Evolutionary conservation across 2,797 vertebrate species (phyloP).

Genomic region (Cygnus olor): DNA sequence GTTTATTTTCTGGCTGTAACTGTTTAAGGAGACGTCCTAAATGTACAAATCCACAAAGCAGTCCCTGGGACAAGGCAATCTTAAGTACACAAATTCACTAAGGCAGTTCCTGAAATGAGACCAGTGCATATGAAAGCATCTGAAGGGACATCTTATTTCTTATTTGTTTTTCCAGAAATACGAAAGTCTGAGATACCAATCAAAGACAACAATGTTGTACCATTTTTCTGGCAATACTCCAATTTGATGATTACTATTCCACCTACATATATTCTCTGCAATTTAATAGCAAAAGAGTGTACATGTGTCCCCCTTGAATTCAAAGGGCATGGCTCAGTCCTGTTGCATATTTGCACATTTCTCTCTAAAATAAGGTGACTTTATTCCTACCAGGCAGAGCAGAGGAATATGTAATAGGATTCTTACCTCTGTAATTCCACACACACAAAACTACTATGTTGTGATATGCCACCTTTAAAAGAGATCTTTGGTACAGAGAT

Average conservation of each 20-base stretch:
- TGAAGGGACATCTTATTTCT: neutral
- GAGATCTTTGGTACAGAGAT: neutral
- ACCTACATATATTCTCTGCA: neutral
- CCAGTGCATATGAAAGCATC: neutral
- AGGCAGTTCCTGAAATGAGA: neutral
- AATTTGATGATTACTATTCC: conserved; percentile 33
- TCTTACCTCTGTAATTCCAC: neutral
- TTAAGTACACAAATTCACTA: neutral
- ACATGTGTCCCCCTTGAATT: neutral
- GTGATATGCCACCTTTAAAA: neutral
- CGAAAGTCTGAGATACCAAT: neutral
- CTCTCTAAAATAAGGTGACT: neutral
- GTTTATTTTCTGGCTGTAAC: neutral
- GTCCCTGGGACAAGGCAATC: neutral
- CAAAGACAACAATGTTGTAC: neutral
- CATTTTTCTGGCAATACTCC: conserved; percentile 18
- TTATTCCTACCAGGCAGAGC: neutral
- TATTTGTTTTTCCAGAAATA: neutral
- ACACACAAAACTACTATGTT: neutral
- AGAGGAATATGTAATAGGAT: neutral
- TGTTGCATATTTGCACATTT: neutral
- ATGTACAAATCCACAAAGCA: neutral
- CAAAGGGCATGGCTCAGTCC: rapidly evolving
- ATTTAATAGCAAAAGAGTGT: neutral
- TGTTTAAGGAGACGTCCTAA: neutral